Base-by-base conservation (phyloP, 1,140 invertebrate genomes). In the Anastatus disparis region DNA sequence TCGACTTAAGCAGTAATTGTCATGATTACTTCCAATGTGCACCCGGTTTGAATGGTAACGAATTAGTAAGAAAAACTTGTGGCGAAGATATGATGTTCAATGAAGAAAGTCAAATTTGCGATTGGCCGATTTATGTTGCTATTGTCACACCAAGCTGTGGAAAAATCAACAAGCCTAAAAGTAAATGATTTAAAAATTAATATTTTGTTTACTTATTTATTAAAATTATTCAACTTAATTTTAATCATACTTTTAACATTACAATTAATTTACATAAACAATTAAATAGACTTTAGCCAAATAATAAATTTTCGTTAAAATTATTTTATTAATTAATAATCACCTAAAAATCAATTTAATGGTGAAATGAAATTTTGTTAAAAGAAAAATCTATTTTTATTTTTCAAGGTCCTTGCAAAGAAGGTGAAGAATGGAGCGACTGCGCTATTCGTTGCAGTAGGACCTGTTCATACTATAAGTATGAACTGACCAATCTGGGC, bases 381-480 rank as follows among this genome's bases (percentile, higher is more conserved):
- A 35, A 4, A 35, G 4, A 35, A 35, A 35, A 35, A 35, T 35
- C 31, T 6, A n/a, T n/a, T n/a, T n/a, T n/a, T 35, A 22, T 46
- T 70, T 58, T 59, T 42, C 15, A 72, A n/a, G 71, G 13, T 2
- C 1, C 1, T 2, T 89, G 89, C 74, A 81, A 81, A 50, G 67
- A 73, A 7, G 85, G 81, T 2, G 76, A 86, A 65, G 78, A 80
- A 17, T 91, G 87, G 87, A 81, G 82, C 0, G 83, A 88, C 0
- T 93, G 91, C 73, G 89, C 88, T 0, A 88, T 90, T 70, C 85
- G 87, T 2, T 93, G 92, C 74, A 86, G 88, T 59, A 84, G 87
- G 53, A 81, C 89, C 0, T 93, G 92, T 71, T 20, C 29, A 9
- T 69, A 53, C 24, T 69, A 27, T 24, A 53, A 31, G 75, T 74